phyloP scores from a whole-genome alignment of 1,140 invertebrate genomes.

The Proctacanthus coquilletti region DNA sequence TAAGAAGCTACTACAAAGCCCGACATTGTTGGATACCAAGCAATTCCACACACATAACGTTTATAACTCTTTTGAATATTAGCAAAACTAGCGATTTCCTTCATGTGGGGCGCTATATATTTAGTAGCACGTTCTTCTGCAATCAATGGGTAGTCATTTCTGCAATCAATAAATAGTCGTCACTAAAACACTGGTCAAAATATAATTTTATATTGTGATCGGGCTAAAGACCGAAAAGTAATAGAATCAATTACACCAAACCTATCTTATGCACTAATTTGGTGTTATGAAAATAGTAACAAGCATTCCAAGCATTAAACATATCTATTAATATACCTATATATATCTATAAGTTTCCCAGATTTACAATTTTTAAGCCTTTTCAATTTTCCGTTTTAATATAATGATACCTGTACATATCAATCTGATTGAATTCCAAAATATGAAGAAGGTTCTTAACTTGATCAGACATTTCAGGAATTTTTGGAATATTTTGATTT shows the following conservation, averaged over 20 bases:
- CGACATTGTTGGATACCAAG: slow-evolving; percentile 52
- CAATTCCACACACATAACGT: slow-evolving; percentile 40
- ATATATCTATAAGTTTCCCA: too few relatives aligned
- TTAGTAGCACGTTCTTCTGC: slow-evolving; percentile 14
- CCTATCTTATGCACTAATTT: too few relatives aligned
- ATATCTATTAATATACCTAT: too few relatives aligned
- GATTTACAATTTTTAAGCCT: too few relatives aligned
- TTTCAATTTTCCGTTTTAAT: too few relatives aligned
- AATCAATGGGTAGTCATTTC: slow-evolving; percentile 23
- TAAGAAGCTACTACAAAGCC: slow-evolving; percentile 49
- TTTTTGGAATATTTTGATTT: slow-evolving; percentile 6
- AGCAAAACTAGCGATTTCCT: slow-evolving; percentile 27
- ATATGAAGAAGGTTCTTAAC: slow-evolving; percentile 20
- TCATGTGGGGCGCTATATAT: slow-evolving; percentile 18
- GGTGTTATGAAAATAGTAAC: too few relatives aligned
- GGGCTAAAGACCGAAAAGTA: too few relatives aligned
- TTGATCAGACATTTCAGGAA: slow-evolving; percentile 16
- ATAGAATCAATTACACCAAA: too few relatives aligned
- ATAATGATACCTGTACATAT: slow-evolving; percentile 28
- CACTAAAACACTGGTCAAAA: too few relatives aligned
- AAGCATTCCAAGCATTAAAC: too few relatives aligned
- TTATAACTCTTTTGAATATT: slow-evolving; percentile 25
- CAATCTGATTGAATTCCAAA: slow-evolving; percentile 27
- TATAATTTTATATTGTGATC: too few relatives aligned
- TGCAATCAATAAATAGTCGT: slow-evolving; percentile 4